A percentile compares a stretch with the other conserved stretches of the same genome.
Conservation (phyloP, 2,888 invertebrate species). For the Lamellibrachia columna region DNA sequence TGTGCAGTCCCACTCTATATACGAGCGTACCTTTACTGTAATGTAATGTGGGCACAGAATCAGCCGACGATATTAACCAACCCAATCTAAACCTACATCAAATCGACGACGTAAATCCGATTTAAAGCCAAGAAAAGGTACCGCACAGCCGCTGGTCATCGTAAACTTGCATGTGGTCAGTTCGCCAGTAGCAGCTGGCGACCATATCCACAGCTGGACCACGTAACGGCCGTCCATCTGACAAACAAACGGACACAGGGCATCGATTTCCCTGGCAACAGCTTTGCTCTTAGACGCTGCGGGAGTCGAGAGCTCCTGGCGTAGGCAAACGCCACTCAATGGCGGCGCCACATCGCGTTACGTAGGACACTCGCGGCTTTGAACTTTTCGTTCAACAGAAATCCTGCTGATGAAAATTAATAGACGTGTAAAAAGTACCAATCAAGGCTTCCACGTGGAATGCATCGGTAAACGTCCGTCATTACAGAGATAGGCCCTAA, state of each 20-base stretch:
- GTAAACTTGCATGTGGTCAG: not conserved
- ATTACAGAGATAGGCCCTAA: not conserved
- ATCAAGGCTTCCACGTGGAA: not conserved
- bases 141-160: not conserved
- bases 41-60: not conserved
- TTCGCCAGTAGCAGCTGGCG: not conserved
- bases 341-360: not conserved
- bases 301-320: not conserved
- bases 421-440: not conserved
- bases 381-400: not conserved
- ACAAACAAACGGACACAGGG: not conserved
- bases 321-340: not conserved
- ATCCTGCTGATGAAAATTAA: not conserved
- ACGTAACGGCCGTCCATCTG: slow-evolving; percentile 5
- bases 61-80: not conserved
- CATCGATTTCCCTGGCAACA: not conserved
- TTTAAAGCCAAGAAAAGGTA: not conserved
- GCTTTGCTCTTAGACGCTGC: not conserved
- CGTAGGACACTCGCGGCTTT: not conserved
- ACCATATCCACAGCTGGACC: not conserved
- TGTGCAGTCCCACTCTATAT: no score
- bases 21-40: not conserved
- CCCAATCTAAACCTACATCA: not conserved
- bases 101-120: slow-evolving; percentile 16
- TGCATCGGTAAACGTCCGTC: not conserved